Conservation (phyloP, 2,888 invertebrate species). For the Lysandra bellargus region DNA sequence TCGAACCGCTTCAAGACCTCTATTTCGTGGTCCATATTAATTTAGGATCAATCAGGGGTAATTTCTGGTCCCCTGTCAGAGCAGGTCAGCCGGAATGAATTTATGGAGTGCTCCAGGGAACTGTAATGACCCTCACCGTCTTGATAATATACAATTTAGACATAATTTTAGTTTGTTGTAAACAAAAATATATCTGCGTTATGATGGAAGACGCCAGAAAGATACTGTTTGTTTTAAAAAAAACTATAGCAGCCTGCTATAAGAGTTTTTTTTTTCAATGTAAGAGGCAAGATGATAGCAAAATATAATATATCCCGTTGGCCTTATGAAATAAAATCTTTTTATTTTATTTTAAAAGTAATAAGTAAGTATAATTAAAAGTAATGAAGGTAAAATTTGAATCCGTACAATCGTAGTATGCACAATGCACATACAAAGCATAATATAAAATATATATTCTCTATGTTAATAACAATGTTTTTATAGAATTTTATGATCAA, state of each 20-base stretch:
- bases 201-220: too few relatives aligned
- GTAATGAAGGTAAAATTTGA: background rate
- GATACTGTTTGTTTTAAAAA: too few relatives aligned
- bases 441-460: too few relatives aligned
- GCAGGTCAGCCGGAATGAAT: constrained; percentile 13
- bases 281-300: too few relatives aligned
- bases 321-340: too few relatives aligned
- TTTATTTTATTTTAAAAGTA: too few relatives aligned
- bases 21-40: constrained; percentile 14
- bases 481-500: background rate
- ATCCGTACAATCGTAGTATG: background rate
- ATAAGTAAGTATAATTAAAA: background rate
- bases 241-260: too few relatives aligned
- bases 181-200: too few relatives aligned
- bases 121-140: background rate
- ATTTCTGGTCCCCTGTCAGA: constrained; percentile 21
- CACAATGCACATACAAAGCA: too few relatives aligned
- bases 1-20: background rate
- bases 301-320: too few relatives aligned
- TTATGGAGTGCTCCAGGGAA: constrained; percentile 8
- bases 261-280: too few relatives aligned
- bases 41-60: constrained; percentile 15
- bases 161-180: background rate
- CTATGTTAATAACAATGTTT: too few relatives aligned
- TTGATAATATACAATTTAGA: background rate